Percentiles rank a stretch among this genome's conserved stretches.
phyloP scores from a whole-genome alignment of 92 coral and sea anemone genomes.

The Heteractis magnifica region DNA sequence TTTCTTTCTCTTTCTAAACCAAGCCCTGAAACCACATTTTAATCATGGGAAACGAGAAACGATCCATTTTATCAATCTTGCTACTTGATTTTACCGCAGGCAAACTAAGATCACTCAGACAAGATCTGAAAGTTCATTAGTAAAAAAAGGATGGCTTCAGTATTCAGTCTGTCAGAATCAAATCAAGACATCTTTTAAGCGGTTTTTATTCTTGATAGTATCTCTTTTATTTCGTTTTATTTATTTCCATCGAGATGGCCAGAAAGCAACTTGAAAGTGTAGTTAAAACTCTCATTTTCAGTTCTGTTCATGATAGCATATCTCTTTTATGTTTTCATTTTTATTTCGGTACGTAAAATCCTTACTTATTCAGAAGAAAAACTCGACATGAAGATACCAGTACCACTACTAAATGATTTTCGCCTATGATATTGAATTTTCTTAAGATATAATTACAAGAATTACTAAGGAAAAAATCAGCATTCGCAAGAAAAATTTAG shows the following conservation, averaged over 20 bases:
- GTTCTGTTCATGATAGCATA: too few species aligned
- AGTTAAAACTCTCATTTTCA: background rate
- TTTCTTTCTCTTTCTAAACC: background rate
- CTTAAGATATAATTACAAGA: too few species aligned
- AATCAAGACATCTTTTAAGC: background rate
- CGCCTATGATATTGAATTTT: too few species aligned
- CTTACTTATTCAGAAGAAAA: too few species aligned
- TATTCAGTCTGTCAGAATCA: background rate
- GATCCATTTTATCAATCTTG: background rate
- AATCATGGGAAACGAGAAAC: slow-evolving; percentile 1
- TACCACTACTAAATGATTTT: too few species aligned
- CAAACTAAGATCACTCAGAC: background rate
- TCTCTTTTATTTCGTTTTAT: background rate
- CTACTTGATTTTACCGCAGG: background rate
- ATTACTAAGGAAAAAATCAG: too few species aligned
- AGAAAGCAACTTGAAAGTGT: background rate
- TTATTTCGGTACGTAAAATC: too few species aligned
- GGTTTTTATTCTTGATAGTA: background rate
- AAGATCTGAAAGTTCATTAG: background rate
- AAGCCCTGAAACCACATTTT: background rate
- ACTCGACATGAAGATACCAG: too few species aligned
- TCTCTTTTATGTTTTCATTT: too few species aligned
- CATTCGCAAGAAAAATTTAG: too few species aligned
- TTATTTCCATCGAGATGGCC: background rate
- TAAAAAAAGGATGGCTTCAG: background rate